Evolutionary conservation across 2,888 invertebrate genomes (phyloP).

Genomic region (Lomographa bimaculata): DNA sequence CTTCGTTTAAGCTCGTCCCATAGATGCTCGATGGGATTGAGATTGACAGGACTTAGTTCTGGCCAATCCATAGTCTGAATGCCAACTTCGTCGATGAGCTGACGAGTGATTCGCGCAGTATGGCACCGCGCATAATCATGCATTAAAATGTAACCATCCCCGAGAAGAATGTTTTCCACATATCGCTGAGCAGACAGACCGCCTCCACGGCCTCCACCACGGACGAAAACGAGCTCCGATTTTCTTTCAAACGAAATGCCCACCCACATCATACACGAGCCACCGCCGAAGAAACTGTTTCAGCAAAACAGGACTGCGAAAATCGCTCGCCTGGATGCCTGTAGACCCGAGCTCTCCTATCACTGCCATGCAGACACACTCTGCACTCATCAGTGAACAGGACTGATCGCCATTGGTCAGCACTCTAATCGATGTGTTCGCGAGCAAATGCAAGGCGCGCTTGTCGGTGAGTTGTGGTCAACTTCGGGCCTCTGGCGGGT

Average conservation of each 20-base stretch:
- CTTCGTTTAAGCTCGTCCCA: conserved; percentile 31
- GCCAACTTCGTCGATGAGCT: conserved; percentile 29
- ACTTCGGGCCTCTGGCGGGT: conserved; percentile 28
- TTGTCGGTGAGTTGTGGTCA: conserved; percentile 10
- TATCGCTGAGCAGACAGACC: conserved; percentile 7
- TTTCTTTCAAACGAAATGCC: conserved; percentile 13
- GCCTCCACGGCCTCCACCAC: conserved; percentile 15
- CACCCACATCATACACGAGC: conserved; percentile 20
- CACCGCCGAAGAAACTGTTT: conserved; percentile 18
- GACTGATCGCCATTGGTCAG: too few species aligned
- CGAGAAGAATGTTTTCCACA: conserved; percentile 1
- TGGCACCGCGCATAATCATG: conserved; percentile 29
- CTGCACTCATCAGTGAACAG: neutral
- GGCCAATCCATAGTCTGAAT: conserved; percentile 30
- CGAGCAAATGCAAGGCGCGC: too few species aligned
- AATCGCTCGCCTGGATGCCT: conserved; percentile 15
- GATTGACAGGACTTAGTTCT: conserved; percentile 32
- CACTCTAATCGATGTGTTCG: too few species aligned
- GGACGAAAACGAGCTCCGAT: conserved; percentile 18
- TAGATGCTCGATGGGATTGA: conserved; percentile 36
- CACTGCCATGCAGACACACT: neutral
- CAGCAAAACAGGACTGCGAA: conserved; percentile 12
- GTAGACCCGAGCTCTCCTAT: conserved; percentile 14
- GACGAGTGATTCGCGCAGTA: conserved; percentile 15
- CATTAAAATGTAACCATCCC: conserved; percentile 14